Evolutionary conservation across 2,888 invertebrate species (phyloP).

Genomic region (Penaeus monodon): DNA sequence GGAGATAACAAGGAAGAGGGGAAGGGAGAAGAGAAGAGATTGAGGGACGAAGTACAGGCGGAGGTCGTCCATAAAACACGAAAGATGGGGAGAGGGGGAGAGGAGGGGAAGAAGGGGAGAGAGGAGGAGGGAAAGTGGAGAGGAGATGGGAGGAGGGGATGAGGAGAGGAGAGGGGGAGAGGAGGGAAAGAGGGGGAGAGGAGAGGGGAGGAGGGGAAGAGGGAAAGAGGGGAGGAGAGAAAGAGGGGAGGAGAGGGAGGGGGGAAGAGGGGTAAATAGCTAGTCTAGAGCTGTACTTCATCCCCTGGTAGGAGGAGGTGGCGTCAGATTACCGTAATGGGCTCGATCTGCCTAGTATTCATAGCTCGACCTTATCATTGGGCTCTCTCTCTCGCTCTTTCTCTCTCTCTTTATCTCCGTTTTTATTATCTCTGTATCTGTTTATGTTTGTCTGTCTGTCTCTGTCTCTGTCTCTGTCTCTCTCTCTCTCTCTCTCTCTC

Average conservation of each 20-base stretch:
- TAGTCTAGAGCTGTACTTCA: too few species aligned
- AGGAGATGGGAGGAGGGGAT: neutral
- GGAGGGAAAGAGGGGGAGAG: neutral
- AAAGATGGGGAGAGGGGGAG: neutral
- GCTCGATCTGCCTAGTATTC: conserved; percentile 34
- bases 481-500: too few species aligned
- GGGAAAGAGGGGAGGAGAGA: neutral
- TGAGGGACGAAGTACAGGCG: neutral
- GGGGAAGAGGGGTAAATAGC: neutral
- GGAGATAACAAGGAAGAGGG: neutral
- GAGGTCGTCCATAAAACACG: neutral
- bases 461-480: too few species aligned
- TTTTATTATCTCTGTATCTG: too few species aligned
- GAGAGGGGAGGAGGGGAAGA: neutral
- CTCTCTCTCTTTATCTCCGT: too few species aligned
- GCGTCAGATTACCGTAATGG: conserved; percentile 13
- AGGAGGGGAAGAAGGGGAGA: neutral
- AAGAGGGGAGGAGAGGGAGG: neutral
- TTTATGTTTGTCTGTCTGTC: too few species aligned
- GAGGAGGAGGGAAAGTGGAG: neutral
- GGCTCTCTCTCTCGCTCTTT: conserved; percentile 27
- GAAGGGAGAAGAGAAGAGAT: neutral
- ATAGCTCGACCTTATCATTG: conserved; percentile 38
- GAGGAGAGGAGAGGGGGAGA: neutral
- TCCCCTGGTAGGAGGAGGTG: neutral